phyloP scores from a whole-genome alignment of 2,797 vertebrate species.

The Glossophaga mutica region DNA sequence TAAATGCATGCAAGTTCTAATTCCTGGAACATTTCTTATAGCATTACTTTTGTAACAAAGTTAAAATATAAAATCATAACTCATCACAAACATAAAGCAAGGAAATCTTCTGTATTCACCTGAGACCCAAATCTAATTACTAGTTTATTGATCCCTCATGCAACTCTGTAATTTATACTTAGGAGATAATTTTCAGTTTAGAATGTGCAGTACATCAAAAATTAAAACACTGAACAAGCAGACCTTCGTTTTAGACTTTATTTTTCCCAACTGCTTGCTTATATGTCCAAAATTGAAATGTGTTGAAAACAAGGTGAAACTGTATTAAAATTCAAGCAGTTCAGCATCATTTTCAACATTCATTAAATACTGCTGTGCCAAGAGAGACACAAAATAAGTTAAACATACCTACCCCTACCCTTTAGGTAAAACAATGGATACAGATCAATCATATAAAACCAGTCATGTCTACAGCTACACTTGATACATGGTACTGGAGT shows the following conservation, averaged over 20 bases:
- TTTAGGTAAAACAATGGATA: not conserved
- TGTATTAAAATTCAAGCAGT: not conserved
- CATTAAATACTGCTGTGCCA: not conserved
- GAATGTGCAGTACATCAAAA: not conserved
- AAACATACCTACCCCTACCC: not conserved
- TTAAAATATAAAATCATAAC: slow-evolving; percentile 29
- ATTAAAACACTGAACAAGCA: not conserved
- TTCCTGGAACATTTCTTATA: slow-evolving; percentile 15
- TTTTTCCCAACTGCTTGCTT: not conserved
- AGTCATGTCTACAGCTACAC: not conserved
- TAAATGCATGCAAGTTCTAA: not conserved
- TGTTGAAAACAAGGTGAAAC: not conserved
- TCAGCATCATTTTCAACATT: not conserved
- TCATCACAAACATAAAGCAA: not conserved
- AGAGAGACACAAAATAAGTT: not conserved
- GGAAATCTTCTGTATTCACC: slow-evolving; percentile 11
- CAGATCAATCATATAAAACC: not conserved
- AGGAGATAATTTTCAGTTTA: slow-evolving; percentile 26
- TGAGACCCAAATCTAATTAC: slow-evolving; percentile 59
- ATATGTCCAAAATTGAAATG: not conserved
- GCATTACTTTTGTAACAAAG: not conserved
- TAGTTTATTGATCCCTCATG: slow-evolving; percentile 45
- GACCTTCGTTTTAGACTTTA: slow-evolving; percentile 12
- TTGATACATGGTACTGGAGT: not conserved
- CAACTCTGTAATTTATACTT: slow-evolving; percentile 16